Percentiles rank a stretch among this genome's conserved stretches.
Conservation (phyloP, 2,797 vertebrate genomes). For the Trichosurus vulpecula region DNA sequence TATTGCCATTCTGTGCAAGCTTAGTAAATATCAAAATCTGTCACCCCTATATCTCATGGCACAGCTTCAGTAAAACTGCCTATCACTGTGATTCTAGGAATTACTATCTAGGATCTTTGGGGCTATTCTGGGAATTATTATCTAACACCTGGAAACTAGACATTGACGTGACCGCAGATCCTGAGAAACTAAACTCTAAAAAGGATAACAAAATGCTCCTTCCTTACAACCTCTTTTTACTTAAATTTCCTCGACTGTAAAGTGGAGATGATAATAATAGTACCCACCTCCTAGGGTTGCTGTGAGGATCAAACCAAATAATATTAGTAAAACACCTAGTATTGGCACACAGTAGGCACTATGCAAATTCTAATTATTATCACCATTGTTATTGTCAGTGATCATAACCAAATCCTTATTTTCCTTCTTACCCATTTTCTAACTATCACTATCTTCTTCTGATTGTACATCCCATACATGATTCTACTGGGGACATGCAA, state of each 20-base stretch:
- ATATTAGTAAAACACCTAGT: not conserved
- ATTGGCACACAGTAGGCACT: not conserved
- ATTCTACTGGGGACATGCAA: not conserved
- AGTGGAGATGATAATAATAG: not conserved
- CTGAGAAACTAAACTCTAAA: too few species aligned
- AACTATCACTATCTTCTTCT: constrained; percentile 13
- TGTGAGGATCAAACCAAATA: not conserved
- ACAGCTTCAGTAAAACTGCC: too few species aligned
- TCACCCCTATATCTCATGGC: too few species aligned
- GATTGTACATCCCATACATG: not conserved
- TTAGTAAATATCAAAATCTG: too few species aligned
- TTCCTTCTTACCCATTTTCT: not conserved
- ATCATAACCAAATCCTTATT: not conserved
- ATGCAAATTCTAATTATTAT: not conserved
- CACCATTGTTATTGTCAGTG: not conserved
- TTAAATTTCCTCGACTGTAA: not conserved
- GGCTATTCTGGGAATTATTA: too few species aligned
- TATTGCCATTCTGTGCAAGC: too few species aligned
- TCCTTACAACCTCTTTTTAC: too few species aligned
- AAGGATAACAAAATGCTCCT: too few species aligned
- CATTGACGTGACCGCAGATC: too few species aligned
- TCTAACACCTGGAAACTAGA: too few species aligned
- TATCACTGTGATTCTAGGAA: too few species aligned
- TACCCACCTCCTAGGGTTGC: not conserved
- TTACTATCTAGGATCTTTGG: too few species aligned